These are phyloP conservation scores for Poeciliopsis retropinna DNA, from an alignment of 2,113 vertebrate genomes.

Conservation along the genomic window DNA sequence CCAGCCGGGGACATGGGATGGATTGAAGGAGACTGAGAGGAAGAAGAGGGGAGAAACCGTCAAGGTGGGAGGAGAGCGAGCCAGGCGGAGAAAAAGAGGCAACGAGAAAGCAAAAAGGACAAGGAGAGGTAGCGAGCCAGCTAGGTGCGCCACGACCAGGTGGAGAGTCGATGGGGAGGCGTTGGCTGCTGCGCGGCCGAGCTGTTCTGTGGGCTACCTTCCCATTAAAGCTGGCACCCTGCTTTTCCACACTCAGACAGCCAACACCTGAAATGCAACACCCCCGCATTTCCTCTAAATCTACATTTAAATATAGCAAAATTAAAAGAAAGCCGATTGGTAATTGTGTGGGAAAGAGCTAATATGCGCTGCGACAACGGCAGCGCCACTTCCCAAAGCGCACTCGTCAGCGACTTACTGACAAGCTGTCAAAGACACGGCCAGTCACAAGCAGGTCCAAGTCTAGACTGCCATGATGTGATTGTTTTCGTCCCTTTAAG, in stretches of 20 bases:
- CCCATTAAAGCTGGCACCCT: constrained; percentile 70
- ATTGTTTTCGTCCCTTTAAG: constrained; percentile 65
- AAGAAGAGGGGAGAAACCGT: constrained; percentile 30
- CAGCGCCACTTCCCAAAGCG: constrained; percentile 12
- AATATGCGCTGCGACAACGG: not conserved
- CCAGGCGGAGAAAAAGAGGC: too few relatives aligned
- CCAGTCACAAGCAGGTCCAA: constrained; percentile 38
- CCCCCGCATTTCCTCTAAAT: not conserved
- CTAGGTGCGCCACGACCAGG: constrained; percentile 72
- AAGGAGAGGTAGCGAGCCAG: constrained; percentile 28
- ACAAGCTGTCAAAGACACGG: constrained; percentile 40
- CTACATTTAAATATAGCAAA: not conserved
- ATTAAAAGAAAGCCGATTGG: not conserved
- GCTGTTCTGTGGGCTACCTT: constrained; percentile 70
- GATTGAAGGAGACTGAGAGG: constrained; percentile 50
- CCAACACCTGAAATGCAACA: constrained; percentile 46
- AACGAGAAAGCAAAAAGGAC: too few relatives aligned
- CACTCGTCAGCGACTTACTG: constrained; percentile 44
- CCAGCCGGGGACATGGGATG: constrained; percentile 66
- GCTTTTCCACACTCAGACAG: constrained; percentile 40
- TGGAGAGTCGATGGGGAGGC: constrained; percentile 72
- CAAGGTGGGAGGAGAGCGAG: constrained; percentile 21
- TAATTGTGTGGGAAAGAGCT: not conserved
- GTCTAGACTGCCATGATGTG: constrained; percentile 64
- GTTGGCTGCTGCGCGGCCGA: constrained; percentile 67